Conservation (phyloP, 2,888 invertebrate genomes). For the Polylopha cassiicola region DNA sequence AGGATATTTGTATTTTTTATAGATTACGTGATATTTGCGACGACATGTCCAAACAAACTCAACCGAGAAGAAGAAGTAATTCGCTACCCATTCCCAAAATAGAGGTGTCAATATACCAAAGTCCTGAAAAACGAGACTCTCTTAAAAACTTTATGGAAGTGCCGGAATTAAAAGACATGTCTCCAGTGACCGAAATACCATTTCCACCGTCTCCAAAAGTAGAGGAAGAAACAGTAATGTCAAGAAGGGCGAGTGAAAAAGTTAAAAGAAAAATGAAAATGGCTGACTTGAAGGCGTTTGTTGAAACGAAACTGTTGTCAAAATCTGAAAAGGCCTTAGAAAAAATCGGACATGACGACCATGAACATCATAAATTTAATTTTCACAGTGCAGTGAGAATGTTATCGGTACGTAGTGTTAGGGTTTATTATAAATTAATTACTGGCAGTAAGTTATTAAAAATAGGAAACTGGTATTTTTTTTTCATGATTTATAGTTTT, state of each 20-base stretch:
- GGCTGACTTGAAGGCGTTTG: slow-evolving; percentile 93
- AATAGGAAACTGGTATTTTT: slow-evolving; percentile 5
- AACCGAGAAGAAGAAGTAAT: slow-evolving; percentile 91
- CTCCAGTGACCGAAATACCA: slow-evolving; percentile 78
- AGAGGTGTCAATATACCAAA: slow-evolving; percentile 90
- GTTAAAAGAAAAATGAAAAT: slow-evolving; percentile 92
- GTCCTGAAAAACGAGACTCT: slow-evolving; percentile 82
- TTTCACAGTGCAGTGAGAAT: slow-evolving; percentile 76
- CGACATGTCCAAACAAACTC: slow-evolving; percentile 85
- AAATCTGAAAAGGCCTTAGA: slow-evolving; percentile 94
- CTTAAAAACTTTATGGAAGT: slow-evolving; percentile 87
- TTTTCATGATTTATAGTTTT: not conserved
- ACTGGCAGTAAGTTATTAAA: slow-evolving; percentile 15
- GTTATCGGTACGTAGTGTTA: slow-evolving; percentile 78
- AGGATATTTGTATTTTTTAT: slow-evolving; percentile 30
- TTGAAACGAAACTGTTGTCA: slow-evolving; percentile 92
- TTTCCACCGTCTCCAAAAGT: slow-evolving; percentile 47
- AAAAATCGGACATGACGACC: slow-evolving; percentile 90
- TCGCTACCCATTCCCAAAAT: slow-evolving; percentile 96
- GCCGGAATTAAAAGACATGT: slow-evolving; percentile 83
- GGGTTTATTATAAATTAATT: slow-evolving; percentile 26
- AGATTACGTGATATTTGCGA: slow-evolving; percentile 93
- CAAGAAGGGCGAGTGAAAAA: slow-evolving; percentile 86
- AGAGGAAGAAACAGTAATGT: slow-evolving; percentile 62
- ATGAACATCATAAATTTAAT: slow-evolving; percentile 81